Evolutionary conservation across 2,888 invertebrate genomes (phyloP).

Genomic region (Apamea monoglypha): DNA sequence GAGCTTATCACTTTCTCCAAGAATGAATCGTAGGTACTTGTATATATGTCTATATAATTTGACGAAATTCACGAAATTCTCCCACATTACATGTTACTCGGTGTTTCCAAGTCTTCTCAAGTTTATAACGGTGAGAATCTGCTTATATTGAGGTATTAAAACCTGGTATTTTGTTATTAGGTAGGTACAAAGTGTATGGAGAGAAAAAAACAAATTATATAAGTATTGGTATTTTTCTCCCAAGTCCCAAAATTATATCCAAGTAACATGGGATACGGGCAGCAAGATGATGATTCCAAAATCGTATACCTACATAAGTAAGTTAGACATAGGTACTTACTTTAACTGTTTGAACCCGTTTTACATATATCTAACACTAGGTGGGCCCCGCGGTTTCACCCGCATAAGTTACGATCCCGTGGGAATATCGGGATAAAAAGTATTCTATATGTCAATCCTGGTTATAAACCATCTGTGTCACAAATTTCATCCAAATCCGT

Average conservation of each 20-base stretch:
- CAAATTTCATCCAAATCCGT: too few species aligned
- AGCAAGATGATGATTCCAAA: too few species aligned
- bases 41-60: too few species aligned
- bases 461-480: too few species aligned
- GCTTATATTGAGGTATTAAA: constrained; percentile 1
- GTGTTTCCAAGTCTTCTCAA: constrained; percentile 4
- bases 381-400: too few species aligned
- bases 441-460: too few species aligned
- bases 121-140: not conserved
- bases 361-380: not conserved
- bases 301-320: too few species aligned
- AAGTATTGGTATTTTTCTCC: not conserved
- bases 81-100: constrained; percentile 4
- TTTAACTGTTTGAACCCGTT: too few species aligned
- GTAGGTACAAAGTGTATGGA: not conserved
- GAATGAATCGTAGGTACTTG: not conserved
- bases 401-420: too few species aligned
- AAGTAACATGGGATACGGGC: too few species aligned
- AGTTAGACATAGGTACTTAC: too few species aligned
- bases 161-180: not conserved
- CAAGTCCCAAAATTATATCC: not conserved
- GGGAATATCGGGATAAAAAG: too few species aligned
- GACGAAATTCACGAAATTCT: not conserved
- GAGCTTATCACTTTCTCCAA: constrained; percentile 7
- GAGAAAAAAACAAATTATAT: not conserved